Conservation (phyloP, 2,797 vertebrate genomes). For the Falco naumanni region DNA sequence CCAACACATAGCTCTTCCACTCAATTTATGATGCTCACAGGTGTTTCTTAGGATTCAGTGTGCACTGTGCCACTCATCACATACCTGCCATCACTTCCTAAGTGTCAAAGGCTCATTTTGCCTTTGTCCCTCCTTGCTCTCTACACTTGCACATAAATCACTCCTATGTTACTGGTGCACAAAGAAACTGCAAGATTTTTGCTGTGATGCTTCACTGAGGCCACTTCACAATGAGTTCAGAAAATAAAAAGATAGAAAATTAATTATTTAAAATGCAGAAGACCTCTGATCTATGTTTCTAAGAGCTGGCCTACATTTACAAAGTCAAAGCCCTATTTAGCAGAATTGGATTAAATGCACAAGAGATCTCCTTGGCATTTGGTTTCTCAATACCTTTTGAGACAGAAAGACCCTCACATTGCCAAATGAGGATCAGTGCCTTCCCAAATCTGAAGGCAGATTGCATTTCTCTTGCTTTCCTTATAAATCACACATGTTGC, state of each 20-base stretch:
- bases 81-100: conserved; percentile 26
- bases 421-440: neutral
- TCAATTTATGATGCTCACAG: conserved; percentile 23
- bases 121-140: neutral
- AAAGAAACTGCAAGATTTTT: neutral
- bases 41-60: conserved; percentile 37
- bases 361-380: neutral
- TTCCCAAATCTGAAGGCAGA: neutral
- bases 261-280: neutral
- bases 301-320: neutral
- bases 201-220: neutral
- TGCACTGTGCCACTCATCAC: neutral
- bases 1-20: conserved; percentile 5
- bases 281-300: neutral
- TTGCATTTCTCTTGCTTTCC: neutral
- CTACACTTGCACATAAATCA: neutral
- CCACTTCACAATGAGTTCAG: neutral
- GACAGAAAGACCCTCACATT: neutral
- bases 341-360: neutral
- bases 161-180: accelerated
- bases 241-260: conserved; percentile 11
- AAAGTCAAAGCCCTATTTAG: neutral
- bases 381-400: neutral
- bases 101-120: conserved; percentile 26
- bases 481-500: neutral